Base-by-base conservation (phyloP, 2,888 invertebrate genomes). In the Limnephilus lunatus region DNA sequence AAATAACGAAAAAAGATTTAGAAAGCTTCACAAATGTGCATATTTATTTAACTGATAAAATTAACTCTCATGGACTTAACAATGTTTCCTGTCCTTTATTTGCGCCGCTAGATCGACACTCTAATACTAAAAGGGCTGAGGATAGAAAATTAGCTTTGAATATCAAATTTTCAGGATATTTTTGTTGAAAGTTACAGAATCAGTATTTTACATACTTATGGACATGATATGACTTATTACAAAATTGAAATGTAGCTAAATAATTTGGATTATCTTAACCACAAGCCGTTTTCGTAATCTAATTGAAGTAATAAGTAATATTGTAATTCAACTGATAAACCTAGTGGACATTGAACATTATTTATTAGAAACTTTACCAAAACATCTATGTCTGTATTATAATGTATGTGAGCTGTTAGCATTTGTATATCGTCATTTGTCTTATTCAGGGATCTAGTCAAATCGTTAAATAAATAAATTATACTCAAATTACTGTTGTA, bases 341-440 rank as follows among this genome's bases (percentile, higher is more conserved):
- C 48, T 48, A 31, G 53, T 30, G 68, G 68, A 25, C 68, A 68
- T 68, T 68, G n/a, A n/a, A 68, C 30, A 15, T 15, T n/a, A 31
- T 32, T 25, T 68, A 32, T 19, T 89, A 89, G 88, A 89, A 81
- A 32, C 7, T 68, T 89, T 89, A 80, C 80, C 35, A 32, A 89
- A 89, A 68, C 44, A 25, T 80, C 53, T 88, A 89, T n/a, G 80
- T 89, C 68, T 89, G 39, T 35, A 89, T 89, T 53, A 88, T 68
- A 53, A 53, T 83, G 35, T 83, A 83, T 86, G 86, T 80, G 68
- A 81, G 15, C 88, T 25, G 32, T 89, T 89, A 89, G 88, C 88
- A 80, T 89, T 89, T 89, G 88, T 89, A 89, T 89, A 80, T 80
- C 35, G 31, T 25, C 39, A 31, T 68, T 87, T 86, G 86, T 86